phyloP scores from a whole-genome alignment of 2,888 invertebrate genomes.

The Seira ritae region DNA sequence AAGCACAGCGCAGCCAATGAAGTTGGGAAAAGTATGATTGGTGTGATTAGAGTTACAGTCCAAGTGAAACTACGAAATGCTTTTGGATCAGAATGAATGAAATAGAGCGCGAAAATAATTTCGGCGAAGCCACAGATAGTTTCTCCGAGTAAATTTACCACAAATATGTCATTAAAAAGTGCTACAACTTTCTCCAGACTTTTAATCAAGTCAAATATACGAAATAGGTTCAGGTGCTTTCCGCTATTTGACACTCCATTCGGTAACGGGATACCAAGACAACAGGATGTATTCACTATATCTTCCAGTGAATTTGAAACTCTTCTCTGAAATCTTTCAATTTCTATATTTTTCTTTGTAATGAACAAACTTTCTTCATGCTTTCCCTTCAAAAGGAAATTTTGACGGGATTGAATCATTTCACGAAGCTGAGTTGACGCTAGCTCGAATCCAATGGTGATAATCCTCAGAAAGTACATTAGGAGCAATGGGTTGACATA shows the following conservation, averaged over 20 bases:
- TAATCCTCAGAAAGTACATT: constrained; percentile 23
- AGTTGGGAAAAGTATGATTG: not conserved
- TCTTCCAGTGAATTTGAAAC: not conserved
- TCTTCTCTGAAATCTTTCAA: not conserved
- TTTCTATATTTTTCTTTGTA: constrained; percentile 28
- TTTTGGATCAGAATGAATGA: not conserved
- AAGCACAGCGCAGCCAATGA: constrained; percentile 1
- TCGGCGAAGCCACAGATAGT: not conserved
- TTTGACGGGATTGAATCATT: too few relatives aligned
- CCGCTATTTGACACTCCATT: not conserved
- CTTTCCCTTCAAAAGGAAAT: too few relatives aligned
- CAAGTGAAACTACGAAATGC: not conserved
- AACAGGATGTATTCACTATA: too few relatives aligned
- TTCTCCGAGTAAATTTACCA: constrained; percentile 6
- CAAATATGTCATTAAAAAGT: constrained; percentile 26
- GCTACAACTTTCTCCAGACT: constrained; percentile 18
- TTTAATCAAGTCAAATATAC: not conserved
- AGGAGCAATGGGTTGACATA: constrained; percentile 1
- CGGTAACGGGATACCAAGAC: not conserved
- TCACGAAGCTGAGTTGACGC: too few relatives aligned
- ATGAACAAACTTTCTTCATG: too few relatives aligned
- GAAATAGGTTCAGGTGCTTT: not conserved
- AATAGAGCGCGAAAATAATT: constrained; percentile 23
- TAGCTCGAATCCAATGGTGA: constrained; percentile 32
- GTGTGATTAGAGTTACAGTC: not conserved